Conservation (phyloP, 2,888 invertebrate species). For the Caenorhabditis sinica region DNA sequence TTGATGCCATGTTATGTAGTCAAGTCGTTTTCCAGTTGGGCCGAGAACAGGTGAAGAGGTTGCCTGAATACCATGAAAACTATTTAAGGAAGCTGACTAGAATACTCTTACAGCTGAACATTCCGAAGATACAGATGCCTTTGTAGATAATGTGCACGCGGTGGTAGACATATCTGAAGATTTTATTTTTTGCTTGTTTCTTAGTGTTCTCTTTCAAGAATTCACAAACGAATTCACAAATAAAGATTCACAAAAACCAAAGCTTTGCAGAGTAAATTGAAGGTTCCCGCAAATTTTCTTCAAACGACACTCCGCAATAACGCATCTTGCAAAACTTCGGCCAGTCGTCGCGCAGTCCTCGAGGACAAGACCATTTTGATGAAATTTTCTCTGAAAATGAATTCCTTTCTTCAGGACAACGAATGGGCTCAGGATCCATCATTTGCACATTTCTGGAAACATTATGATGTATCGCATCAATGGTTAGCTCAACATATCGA, state of each 20-base stretch:
- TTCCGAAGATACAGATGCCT: too few species aligned
- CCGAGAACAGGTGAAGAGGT: not conserved
- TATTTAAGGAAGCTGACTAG: too few species aligned
- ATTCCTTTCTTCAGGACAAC: constrained; percentile 25
- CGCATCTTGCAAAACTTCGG: constrained; percentile 32
- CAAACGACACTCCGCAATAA: constrained; percentile 43
- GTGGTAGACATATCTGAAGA: too few species aligned
- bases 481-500: constrained; percentile 37
- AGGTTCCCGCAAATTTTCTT: constrained; percentile 1
- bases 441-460: constrained; percentile 48
- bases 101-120: not conserved
- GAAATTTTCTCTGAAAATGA: constrained; percentile 22
- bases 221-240: not conserved
- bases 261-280: not conserved
- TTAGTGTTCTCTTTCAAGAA: too few species aligned
- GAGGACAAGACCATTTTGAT: constrained; percentile 6
- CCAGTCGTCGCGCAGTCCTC: constrained; percentile 32
- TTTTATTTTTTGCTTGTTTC: too few species aligned
- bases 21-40: constrained; percentile 61
- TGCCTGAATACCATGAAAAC: not conserved
- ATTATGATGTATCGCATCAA: constrained; percentile 36
- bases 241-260: not conserved
- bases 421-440: constrained; percentile 47
- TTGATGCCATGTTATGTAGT: constrained; percentile 64
- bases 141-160: too few species aligned